phyloP scores from a whole-genome alignment of 2,888 invertebrate genomes.

The Eustalomyia histrio region DNA sequence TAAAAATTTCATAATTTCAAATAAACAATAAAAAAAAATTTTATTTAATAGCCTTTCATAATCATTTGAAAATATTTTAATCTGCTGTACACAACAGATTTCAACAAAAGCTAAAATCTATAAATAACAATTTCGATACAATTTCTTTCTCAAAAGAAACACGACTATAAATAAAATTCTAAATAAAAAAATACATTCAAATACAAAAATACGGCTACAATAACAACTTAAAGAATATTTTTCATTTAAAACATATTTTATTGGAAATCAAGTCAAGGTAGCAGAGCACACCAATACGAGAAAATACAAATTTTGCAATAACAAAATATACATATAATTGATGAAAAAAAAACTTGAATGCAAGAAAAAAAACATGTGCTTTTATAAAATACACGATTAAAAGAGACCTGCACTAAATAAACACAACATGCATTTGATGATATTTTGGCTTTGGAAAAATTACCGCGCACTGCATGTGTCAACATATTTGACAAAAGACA shows the following conservation, averaged over 20 bases:
- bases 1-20: neutral
- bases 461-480: constrained; percentile 50
- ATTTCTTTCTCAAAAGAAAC: constrained; percentile 19
- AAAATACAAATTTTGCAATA: constrained; percentile 11
- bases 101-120: constrained; percentile 5
- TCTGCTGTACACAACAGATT: neutral
- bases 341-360: constrained; percentile 10
- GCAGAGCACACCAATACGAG: neutral
- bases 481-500: constrained; percentile 17
- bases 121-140: constrained; percentile 8
- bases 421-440: constrained; percentile 31
- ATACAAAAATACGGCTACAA: neutral
- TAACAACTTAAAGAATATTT: neutral
- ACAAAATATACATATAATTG: constrained; percentile 7
- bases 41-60: neutral
- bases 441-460: constrained; percentile 15
- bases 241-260: constrained; percentile 9
- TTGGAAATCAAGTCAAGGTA: constrained; percentile 44
- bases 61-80: neutral
- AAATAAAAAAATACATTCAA: constrained; percentile 10
- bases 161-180: constrained; percentile 17
- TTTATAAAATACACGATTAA: constrained; percentile 5
- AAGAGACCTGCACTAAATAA: constrained; percentile 25
- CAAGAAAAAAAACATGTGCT: constrained; percentile 49
- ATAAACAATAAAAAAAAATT: neutral